Base-by-base conservation (phyloP, 37 sponge, comb jelly and placozoan species). In the Geodia barretti region DNA sequence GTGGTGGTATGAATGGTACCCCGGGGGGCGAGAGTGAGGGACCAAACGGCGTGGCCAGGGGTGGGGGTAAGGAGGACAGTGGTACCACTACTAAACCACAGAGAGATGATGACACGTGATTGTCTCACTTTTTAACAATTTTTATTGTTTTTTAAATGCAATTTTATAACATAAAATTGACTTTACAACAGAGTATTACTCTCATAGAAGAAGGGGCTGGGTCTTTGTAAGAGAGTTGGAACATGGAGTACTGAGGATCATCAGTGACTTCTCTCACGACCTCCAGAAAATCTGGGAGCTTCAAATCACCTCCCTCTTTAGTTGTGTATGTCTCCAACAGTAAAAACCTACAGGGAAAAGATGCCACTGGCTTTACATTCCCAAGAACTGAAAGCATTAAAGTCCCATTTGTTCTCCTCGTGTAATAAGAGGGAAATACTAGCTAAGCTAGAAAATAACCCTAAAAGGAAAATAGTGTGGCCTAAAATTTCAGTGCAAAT, bases 311-410 rank as follows among this genome's bases (percentile, higher is more conserved):
- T 8, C 78, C 81, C 39, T 42, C 35, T 47, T 80, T 74, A 26
- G 88, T 65, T 0, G 90, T 93, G 80, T 84, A 93, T 7, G 94
- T 93, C 72, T 89, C 89, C 25, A 93, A 67, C 29, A 93, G 60
- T 0, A 86, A 4, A 70, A 93, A 88, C 35, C 93, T 93, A 40
- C 31, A 83, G 34, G 11, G 26, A 14, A 64, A 65, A 79, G 21
- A 34, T 30, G 62, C 17, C 5, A 74, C 47, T 3, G 42, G 11
- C 17, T 72, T 33, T 21, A 19, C 60, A 59, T 59, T n/a, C n/a
- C n/a, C n/a, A n/a, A n/a, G n/a, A n/a, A n/a, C n/a, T n/a, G n/a
- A n/a, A n/a, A n/a, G n/a, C n/a, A n/a, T n/a, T n/a, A n/a, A n/a
- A n/a, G n/a, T n/a, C n/a, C n/a, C n/a, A n/a, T n/a, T n/a, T n/a